Percentiles rank a stretch among this genome's conserved stretches.
Evolutionary conservation across 2,797 vertebrate species (phyloP).

Genomic region (Microhierax caerulescens): DNA sequence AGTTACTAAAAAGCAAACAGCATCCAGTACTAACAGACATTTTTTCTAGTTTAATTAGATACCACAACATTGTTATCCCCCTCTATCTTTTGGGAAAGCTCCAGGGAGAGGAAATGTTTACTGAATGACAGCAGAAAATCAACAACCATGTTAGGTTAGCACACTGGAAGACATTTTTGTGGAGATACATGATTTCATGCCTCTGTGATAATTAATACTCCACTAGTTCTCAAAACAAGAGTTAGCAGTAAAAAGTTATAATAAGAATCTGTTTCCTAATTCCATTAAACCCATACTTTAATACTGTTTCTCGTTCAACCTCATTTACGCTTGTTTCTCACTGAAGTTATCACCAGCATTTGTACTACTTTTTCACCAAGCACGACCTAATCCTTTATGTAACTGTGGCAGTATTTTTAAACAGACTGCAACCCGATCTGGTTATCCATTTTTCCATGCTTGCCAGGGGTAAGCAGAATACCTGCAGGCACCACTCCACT

Average conservation of each 20-base stretch:
- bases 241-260: neutral
- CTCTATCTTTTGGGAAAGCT: neutral
- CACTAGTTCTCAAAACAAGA: neutral
- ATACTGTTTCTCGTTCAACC: neutral
- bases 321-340: neutral
- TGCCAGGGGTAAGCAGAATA: neutral
- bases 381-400: slow-evolving; percentile 23
- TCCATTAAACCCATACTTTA: neutral
- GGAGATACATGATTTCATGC: neutral
- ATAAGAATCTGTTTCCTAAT: neutral
- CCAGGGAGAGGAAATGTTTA: neutral
- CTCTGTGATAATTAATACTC: neutral
- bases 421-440: slow-evolving; percentile 52
- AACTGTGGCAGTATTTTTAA: slow-evolving; percentile 57
- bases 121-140: neutral
- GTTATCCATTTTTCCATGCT: neutral
- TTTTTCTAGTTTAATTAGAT: neutral
- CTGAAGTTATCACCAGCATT: neutral
- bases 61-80: neutral
- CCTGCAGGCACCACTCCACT: slow-evolving; percentile 1
- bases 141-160: neutral
- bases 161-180: neutral
- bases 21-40: neutral
- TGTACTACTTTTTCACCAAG: neutral
- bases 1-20: neutral